A percentile compares a stretch with the other conserved stretches of the same genome.
phyloP scores from a whole-genome alignment of 30 jellyfish, hydroid and myxozoan species.

The Nemopilema nomurai region DNA sequence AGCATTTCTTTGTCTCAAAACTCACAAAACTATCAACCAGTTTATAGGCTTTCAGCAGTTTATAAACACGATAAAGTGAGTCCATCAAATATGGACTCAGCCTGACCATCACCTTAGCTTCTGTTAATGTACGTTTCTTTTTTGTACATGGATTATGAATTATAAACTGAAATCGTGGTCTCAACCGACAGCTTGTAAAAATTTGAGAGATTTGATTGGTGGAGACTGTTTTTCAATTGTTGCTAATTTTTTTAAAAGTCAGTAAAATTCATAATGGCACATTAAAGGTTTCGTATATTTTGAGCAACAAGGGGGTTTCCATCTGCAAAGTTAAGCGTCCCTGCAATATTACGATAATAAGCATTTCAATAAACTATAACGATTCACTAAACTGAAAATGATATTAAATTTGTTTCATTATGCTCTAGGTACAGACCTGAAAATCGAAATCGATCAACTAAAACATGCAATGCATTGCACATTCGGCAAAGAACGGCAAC shows the following conservation, averaged over 20 bases:
- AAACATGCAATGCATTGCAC: slow-evolving; percentile 4
- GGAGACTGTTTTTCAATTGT: neutral
- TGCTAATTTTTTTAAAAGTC: neutral
- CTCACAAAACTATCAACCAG: neutral
- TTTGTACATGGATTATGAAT: neutral
- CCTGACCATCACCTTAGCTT: neutral
- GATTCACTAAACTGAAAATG: neutral
- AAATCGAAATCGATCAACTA: neutral
- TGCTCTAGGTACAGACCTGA: slow-evolving; percentile 16
- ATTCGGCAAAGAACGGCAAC: neutral
- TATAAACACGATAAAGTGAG: neutral
- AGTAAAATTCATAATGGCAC: neutral
- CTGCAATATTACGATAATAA: neutral
- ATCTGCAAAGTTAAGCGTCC: neutral
- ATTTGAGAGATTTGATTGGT: neutral
- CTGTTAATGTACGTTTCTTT: neutral
- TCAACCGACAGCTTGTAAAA: neutral
- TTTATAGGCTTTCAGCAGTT: neutral
- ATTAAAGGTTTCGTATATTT: neutral
- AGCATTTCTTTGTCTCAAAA: neutral
- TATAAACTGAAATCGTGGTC: neutral
- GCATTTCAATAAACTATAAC: neutral
- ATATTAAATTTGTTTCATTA: neutral
- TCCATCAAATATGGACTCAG: neutral
- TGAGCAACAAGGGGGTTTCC: neutral